phyloP scores from a whole-genome alignment of 2,888 invertebrate species.

The Slavum lentiscoides region DNA sequence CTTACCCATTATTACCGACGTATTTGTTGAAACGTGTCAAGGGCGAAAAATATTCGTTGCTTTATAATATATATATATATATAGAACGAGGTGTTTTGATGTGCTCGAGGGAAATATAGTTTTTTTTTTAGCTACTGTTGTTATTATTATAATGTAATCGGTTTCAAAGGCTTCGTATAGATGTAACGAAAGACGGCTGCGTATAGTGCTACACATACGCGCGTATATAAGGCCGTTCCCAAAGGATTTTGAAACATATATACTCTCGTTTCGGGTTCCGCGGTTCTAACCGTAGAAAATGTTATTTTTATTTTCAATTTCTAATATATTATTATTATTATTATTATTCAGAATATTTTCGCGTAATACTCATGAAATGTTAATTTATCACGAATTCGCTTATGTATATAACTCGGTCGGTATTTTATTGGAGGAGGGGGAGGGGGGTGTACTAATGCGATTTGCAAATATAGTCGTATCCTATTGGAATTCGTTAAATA shows the following conservation, averaged over 20 bases:
- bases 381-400: neutral
- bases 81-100: neutral
- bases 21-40: neutral
- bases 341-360: neutral
- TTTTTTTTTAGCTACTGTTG: neutral
- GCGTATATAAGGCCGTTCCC: neutral
- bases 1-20: neutral
- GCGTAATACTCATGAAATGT: neutral
- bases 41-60: neutral
- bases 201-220: neutral
- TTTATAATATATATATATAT: neutral
- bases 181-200: neutral
- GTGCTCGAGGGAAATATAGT: neutral
- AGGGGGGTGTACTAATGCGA: no score
- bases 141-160: slow-evolving; percentile 11
- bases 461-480: neutral
- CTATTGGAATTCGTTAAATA: no score
- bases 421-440: no score
- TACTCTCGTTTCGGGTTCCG: neutral
- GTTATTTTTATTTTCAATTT: neutral
- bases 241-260: neutral
- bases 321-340: neutral
- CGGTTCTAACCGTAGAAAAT: neutral
- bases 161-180: slow-evolving; percentile 11
- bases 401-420: neutral